Evolutionary conservation across 2,113 vertebrate species (phyloP), one percentile per base, ranked within the genome.

Genomic region (Apaloderma vittatum): DNA sequence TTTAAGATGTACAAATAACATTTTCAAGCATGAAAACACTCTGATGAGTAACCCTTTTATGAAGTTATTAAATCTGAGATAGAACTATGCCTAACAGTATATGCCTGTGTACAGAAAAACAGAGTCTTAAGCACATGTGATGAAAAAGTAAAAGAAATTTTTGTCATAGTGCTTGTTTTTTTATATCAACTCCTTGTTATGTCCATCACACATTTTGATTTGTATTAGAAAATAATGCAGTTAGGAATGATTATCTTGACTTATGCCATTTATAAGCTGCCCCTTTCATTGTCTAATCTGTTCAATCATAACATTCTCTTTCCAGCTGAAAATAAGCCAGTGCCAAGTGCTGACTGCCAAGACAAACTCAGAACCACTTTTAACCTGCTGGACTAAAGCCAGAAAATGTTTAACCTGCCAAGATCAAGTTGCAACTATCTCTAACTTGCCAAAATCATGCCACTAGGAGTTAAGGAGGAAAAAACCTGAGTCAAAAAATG

Each of bases 261-360:
- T 90, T 77, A 51, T 21, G 37, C n/a, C 52, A 87, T 94, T 92
- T 90, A 70, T 92, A 88, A 86, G 10, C 15, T 77, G 45, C 27
- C 40, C 52, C 22, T 51, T 95, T 91, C 79, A 30, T 92, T 92
- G 86, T 91, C 75, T 95, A 78, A 86, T 86, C 45, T 81, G 45
- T 92, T 91, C 73, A 90, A 81, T 34, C 74, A 86, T 58, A 43
- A 77, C 55, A 78, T 84, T 68, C 27, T 75, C 75, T 78, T 92
- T 86, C 61, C 83, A 93, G 66, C 37, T 94, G 76, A 97, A 95
- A 95, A 63, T 34, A 95, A 96, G 57, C 63, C 58, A 92, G 57
- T 55, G 37, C 68, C 37, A 93, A 96, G 34, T 58, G 37, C 27
- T 79, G 63, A 54, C 88, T 90, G 87, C 73, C 68, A 77, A 86